phyloP scores from a whole-genome alignment of 2,888 invertebrate species.

The Pachydiplax longipennis region DNA sequence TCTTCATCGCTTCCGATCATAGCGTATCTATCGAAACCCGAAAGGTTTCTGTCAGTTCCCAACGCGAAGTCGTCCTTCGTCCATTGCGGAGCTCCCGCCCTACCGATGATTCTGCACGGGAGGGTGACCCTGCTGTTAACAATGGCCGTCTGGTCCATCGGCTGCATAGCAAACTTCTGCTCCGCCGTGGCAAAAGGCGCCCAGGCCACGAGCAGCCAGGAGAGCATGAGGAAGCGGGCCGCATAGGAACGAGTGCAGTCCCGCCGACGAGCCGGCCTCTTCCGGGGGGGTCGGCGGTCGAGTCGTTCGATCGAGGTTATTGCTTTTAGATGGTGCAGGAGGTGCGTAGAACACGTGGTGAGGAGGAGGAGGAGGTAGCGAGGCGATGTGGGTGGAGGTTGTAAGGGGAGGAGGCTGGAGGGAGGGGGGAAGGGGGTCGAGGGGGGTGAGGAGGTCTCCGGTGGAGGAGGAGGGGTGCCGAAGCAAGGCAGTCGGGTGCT shows the following conservation, averaged over 20 bases:
- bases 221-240: neutral
- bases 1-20: conserved; percentile 97
- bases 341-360: conserved; percentile 18
- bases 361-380: conserved; percentile 25
- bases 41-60: conserved; percentile 87
- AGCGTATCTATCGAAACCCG: conserved; percentile 87
- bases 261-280: neutral
- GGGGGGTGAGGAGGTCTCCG: neutral
- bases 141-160: conserved; percentile 88
- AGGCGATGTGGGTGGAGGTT: neutral
- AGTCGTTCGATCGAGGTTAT: neutral
- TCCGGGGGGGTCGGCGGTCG: neutral
- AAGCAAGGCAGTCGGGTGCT: neutral
- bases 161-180: conserved; percentile 92
- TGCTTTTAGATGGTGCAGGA: conserved; percentile 1
- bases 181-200: conserved; percentile 62
- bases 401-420: neutral
- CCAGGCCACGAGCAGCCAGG: conserved; percentile 25
- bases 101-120: conserved; percentile 88
- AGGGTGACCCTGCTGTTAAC: conserved; percentile 87
- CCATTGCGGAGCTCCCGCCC: conserved; percentile 93
- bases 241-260: neutral
- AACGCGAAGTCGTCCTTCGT: conserved; percentile 96
- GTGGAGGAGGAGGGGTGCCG: neutral
- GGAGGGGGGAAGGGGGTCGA: neutral